A percentile compares a stretch with the other conserved stretches of the same genome.
phyloP scores from a whole-genome alignment of 2,113 vertebrate species.

The Mus pahari region DNA sequence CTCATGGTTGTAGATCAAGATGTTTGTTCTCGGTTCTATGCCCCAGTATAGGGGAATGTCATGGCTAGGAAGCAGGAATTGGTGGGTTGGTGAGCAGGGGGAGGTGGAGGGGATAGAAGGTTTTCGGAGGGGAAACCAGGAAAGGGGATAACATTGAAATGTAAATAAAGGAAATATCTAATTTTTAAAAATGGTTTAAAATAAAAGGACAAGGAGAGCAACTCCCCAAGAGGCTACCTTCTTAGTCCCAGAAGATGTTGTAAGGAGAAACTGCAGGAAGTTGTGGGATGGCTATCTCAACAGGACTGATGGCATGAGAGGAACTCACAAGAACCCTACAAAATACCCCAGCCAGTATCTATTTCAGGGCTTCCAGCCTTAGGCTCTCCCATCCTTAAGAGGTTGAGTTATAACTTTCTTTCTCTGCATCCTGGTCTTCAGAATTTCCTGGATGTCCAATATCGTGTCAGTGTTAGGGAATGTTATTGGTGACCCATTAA shows the following conservation, averaged over 20 bases:
- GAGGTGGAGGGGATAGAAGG: too few species aligned
- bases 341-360: neutral
- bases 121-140: too few species aligned
- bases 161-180: too few species aligned
- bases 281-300: neutral
- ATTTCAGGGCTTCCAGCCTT: neutral
- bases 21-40: neutral
- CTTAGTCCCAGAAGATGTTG: neutral
- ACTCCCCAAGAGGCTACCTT: neutral
- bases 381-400: neutral
- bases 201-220: neutral
- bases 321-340: neutral
- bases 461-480: neutral
- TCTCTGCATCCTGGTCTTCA: neutral
- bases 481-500: neutral
- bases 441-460: neutral
- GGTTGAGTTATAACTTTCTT: neutral
- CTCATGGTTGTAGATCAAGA: too few species aligned
- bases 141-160: too few species aligned
- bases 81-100: too few species aligned
- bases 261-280: neutral
- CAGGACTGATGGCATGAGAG: too few species aligned
- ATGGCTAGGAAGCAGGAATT: too few species aligned
- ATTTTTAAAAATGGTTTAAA: too few species aligned
- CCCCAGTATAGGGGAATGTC: too few species aligned